phyloP scores from a whole-genome alignment of 2,113 vertebrate genomes.

The Prochilodus magdalenae region DNA sequence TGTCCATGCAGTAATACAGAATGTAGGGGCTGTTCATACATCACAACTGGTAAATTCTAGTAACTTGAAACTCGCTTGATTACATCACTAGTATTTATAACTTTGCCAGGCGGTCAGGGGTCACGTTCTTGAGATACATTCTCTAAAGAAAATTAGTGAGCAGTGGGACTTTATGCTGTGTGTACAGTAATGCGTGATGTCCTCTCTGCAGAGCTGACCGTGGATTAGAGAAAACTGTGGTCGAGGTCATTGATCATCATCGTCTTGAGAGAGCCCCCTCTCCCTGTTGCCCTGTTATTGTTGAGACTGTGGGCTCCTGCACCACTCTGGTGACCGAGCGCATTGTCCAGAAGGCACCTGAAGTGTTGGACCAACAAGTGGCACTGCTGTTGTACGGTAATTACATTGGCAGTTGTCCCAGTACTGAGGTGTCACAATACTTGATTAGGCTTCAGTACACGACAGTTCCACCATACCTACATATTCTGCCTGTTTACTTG shows the following conservation, averaged over 20 bases:
- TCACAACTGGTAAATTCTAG: too few species aligned
- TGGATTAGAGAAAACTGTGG: constrained; percentile 82
- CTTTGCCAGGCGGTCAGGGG: too few species aligned
- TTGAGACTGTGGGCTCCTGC: constrained; percentile 89
- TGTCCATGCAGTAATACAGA: too few species aligned
- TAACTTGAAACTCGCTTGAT: too few species aligned
- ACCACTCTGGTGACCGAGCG: constrained; percentile 87
- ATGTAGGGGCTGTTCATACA: too few species aligned
- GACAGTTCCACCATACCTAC: neutral
- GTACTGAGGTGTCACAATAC: neutral
- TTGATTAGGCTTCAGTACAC: neutral
- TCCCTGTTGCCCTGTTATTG: constrained; percentile 74
- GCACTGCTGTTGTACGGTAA: constrained; percentile 88
- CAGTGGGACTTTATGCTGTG: neutral
- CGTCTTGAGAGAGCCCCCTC: constrained; percentile 73
- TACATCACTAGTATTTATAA: too few species aligned
- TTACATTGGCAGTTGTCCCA: neutral
- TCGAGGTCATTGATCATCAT: constrained; percentile 90
- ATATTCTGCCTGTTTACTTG: too few species aligned
- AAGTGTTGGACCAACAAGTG: constrained; percentile 80
- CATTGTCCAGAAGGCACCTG: constrained; percentile 81
- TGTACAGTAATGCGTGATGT: neutral
- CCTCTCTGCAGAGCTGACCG: constrained; percentile 76
- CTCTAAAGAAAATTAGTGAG: too few species aligned
- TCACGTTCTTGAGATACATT: too few species aligned